Evolutionary conservation across 2,797 vertebrate species (phyloP), one percentile per base, ranked within the genome.

Genomic region (Brachymystax lenok): DNA sequence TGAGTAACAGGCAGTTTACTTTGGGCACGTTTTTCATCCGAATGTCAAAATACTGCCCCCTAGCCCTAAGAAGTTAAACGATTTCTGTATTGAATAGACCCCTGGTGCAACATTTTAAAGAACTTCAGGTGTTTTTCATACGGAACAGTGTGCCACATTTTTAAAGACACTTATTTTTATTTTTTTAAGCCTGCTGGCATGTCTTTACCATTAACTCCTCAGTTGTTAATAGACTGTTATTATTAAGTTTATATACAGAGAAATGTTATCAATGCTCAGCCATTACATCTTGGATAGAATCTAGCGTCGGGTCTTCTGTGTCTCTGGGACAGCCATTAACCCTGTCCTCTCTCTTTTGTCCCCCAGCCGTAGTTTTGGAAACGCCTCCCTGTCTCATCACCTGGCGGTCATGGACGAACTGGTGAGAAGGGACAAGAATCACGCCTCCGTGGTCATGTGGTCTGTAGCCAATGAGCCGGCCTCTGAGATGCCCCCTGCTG

Each of bases 361-460:
- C 46, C 75, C n/a, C 73, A 99, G 98, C 0, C 91, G 93, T 80
- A 99, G 95, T 88, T 98, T 95, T 71, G 89, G 92, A 75, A 98
- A 98, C 28, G 80, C 69, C 67, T 98, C 97, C 2, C 92, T 99
- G 75, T 74, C 86, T 69, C 97, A 98, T 87, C 98, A 99, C 88
- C 93, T 99, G 27, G 74, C 75, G 1, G 97, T 99, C 82, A 99
- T 99, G 98, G 95, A 97, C 66, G 98, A 99, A 88, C 91, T 99
- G 33, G 91, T 99, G 5, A 93, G 90, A 19, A 91, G 98, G 74
- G 98, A 99, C 90, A 99, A 97, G 92, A 99, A 99, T 88, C 96
- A 97, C 72, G 95, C 97, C 0, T 96, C 97, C 0, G 96, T 98
- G 3, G 96, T 99, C 82, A 97, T 99, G 98, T 99, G 98, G 98